Evolutionary conservation across 1,140 invertebrate species (phyloP), one percentile per base, ranked within the genome.

Genomic region (Scaptomyza pallida): DNA sequence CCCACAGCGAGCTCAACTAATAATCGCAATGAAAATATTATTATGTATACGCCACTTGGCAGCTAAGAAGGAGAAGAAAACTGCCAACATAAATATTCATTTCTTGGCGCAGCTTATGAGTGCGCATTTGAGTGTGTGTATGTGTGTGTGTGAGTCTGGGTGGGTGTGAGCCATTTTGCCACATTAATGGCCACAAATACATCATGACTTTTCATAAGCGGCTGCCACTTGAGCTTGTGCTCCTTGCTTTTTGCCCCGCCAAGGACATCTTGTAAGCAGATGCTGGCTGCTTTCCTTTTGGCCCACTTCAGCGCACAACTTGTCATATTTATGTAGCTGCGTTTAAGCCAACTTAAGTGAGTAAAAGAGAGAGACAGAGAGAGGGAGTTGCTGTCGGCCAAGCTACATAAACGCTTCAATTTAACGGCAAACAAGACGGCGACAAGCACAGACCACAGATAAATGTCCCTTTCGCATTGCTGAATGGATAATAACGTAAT

Each of bases 181-280:
- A 86, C 82, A 81, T 81, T 86, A 88, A 86, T 86, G 71, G 78
- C 67, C 74, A 71, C 81, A 88, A 86, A 86, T 86, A 88, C 81
- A 81, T 86, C 81, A 86, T 86, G 82, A 88, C 77, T 86, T 86
- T 72, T 81, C 82, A 82, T 81, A 86, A 86, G 81, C 74, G 69
- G 48, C 77, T 72, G 67, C 82, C 81, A 81, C 81, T 86, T 88
- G 77, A 75, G 59, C 43, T 13, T 64, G 61, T 21, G 15, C 19
- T 56, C 26, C 33, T 57, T 16, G 52, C 21, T 13, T 56, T 44
- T 35, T 10, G 51, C 43, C 35, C n/a, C 40, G 54, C 23, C 64
- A 77, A 78, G 75, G 40, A 77, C 59, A 72, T 57, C 70, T 59
- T 40, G 52, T 50, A 40, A 64, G 62, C 62, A 43, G 41, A 12